phyloP scores from a whole-genome alignment of 1,140 invertebrate species.

The Drosophila hydei region DNA sequence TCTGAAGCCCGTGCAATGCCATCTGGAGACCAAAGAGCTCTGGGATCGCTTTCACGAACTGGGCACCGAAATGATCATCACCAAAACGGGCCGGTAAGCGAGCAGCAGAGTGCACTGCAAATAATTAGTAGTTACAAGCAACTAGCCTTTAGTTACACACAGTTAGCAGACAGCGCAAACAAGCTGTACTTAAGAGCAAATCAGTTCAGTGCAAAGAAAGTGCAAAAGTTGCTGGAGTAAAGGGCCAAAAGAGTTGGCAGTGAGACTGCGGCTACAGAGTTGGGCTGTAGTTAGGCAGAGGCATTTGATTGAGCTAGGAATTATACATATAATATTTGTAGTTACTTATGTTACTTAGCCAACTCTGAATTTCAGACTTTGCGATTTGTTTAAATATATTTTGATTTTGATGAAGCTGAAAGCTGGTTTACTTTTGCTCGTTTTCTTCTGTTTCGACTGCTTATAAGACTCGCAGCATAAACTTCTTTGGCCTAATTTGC shows the following conservation, averaged over 20 bases:
- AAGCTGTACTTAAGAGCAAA: conserved; percentile 11
- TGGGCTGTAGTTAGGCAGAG: background rate
- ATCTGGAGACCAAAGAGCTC: conserved; percentile 96
- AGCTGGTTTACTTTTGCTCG: too few relatives aligned
- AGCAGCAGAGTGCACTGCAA: background rate
- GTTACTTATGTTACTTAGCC: too few relatives aligned
- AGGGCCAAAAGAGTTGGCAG: background rate
- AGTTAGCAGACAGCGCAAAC: background rate
- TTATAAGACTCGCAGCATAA: too few relatives aligned
- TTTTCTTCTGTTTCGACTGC: too few relatives aligned
- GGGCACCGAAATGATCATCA: conserved; percentile 99
- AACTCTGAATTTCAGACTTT: too few relatives aligned
- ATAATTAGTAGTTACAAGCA: conserved; percentile 8
- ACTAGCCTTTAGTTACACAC: background rate
- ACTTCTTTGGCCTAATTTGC: too few relatives aligned
- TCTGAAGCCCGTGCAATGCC: conserved; percentile 92
- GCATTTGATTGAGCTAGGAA: too few relatives aligned
- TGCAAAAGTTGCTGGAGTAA: background rate
- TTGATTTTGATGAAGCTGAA: too few relatives aligned
- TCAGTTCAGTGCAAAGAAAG: background rate
- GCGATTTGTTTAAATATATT: too few relatives aligned
- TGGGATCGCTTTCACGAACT: conserved; percentile 97
- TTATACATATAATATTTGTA: too few relatives aligned
- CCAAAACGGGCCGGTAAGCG: conserved; percentile 96
- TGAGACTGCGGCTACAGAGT: background rate